Evolutionary conservation across 2,113 vertebrate species (phyloP).

Genomic region (Centropus unirufus): DNA sequence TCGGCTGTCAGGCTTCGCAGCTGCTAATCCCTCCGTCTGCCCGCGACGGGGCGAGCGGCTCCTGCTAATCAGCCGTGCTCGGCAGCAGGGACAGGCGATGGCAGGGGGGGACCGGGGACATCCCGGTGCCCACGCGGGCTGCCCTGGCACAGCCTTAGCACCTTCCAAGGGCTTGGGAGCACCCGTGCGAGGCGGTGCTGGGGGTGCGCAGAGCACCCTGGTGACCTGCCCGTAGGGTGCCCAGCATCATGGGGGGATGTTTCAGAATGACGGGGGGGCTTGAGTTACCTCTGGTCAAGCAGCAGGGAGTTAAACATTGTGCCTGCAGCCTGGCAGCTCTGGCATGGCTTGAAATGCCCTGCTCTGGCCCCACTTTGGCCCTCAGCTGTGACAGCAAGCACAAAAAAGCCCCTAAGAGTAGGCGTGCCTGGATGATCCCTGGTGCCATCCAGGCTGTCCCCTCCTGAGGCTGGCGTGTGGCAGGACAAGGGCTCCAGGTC

Average conservation of each 20-base stretch:
- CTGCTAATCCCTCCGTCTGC: conserved; percentile 50
- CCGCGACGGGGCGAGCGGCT: neutral
- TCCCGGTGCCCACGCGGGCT: neutral
- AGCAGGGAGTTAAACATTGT: neutral
- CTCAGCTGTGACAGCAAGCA: neutral
- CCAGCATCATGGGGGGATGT: accelerated
- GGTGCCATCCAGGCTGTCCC: neutral
- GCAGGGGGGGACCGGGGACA: accelerated
- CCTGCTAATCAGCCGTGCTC: neutral
- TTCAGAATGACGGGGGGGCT: neutral
- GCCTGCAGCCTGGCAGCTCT: neutral
- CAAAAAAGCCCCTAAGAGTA: neutral
- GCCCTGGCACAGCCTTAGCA: neutral
- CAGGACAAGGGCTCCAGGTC: neutral
- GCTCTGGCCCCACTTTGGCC: neutral
- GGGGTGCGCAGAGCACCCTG: accelerated
- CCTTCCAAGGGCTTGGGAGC: neutral
- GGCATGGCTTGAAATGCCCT: neutral
- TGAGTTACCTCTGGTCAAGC: neutral
- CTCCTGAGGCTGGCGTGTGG: neutral
- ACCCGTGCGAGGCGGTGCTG: accelerated
- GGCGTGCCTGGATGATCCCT: neutral
- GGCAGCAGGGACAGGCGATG: accelerated
- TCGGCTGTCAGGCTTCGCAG: conserved; percentile 24
- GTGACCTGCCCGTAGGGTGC: accelerated